Base-by-base conservation (phyloP, 1,140 invertebrate species). In the Watersipora subatra region DNA sequence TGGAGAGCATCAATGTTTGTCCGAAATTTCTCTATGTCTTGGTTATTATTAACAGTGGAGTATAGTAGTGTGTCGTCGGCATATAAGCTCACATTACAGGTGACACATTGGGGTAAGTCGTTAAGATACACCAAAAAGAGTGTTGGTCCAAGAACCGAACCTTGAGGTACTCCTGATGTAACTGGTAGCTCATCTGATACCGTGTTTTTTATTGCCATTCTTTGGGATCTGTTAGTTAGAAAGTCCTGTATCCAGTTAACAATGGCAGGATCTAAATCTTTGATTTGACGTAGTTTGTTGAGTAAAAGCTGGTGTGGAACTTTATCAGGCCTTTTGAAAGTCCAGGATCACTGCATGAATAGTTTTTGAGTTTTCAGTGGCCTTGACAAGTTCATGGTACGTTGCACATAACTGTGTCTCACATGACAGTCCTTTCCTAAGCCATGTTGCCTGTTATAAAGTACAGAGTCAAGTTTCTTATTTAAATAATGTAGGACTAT, bases 81-180 rank as follows among this genome's bases (percentile, higher is more conserved):
- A 57, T 68, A 68, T 7, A 66, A 19, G n/a, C 28, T 62, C 19
- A 67, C 57, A 0, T 64, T n/a, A 17, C 57, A 64, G 7, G 56
- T 28, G 7, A 67, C 62, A 2, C 15, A 17, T 0, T 29, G 19
- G 20, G 68, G 66, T 17, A 72, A 30, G 30, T 72, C 69, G 34
- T 70, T 71, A 2, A 68, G 67, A 57, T 64, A 70, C 15, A 71
- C 57, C 0, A 69, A 28, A 34, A 67, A 72, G n/a, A 72, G 65
- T n/a, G 67, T 2, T 17, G 69, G 71, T 0, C 65, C 69, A 2
- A 72, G 34, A 2, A 72, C 63, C 2, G 64, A 69, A 19, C 71
- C 71, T 57, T 71, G 66, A 20, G 68, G 65, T 2, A 71, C 68
- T 2, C 68, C 66, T 56, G 59, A 65, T 30, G 66, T 66, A 17